Conservation (phyloP, 2,797 vertebrate species). For the Austrolebias charrua region DNA sequence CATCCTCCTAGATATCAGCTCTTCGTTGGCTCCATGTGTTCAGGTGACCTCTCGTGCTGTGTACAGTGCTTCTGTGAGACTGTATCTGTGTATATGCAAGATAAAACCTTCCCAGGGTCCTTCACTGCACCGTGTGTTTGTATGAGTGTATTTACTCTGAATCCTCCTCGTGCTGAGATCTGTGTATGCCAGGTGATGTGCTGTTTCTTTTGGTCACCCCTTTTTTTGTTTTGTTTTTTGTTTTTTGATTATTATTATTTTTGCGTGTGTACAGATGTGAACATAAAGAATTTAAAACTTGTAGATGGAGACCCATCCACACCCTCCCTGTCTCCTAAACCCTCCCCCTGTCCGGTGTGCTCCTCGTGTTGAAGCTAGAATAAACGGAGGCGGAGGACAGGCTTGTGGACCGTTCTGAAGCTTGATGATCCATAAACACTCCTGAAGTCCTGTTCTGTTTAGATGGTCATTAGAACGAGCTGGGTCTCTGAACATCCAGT, state of each 20-base stretch:
- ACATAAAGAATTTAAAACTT: constrained; percentile 83
- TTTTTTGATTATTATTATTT: no score
- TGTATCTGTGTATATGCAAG: constrained; percentile 88
- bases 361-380: constrained; percentile 70
- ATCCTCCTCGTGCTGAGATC: constrained; percentile 85
- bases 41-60: constrained; percentile 94
- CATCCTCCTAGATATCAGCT: constrained; percentile 86
- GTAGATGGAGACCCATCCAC: constrained; percentile 79
- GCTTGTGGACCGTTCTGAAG: constrained; percentile 82
- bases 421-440: constrained; percentile 72
- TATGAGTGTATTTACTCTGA: constrained; percentile 83
- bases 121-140: constrained; percentile 37
- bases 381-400: constrained; percentile 76
- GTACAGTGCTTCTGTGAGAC: constrained; percentile 97
- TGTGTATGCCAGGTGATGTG: constrained; percentile 98
- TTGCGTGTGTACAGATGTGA: constrained; percentile 89
- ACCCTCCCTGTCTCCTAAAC: constrained; percentile 66
- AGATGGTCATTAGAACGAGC: constrained; percentile 70
- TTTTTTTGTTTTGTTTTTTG: constrained; percentile 12
- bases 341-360: constrained; percentile 55
- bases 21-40: constrained; percentile 91
- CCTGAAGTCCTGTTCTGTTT: constrained; percentile 72
- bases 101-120: constrained; percentile 77
- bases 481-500: constrained; percentile 66
- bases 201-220: constrained; percentile 92